Percentiles rank a stretch among this genome's conserved stretches.
Conservation (phyloP, 2,113 vertebrate genomes). For the Tamias sibiricus region DNA sequence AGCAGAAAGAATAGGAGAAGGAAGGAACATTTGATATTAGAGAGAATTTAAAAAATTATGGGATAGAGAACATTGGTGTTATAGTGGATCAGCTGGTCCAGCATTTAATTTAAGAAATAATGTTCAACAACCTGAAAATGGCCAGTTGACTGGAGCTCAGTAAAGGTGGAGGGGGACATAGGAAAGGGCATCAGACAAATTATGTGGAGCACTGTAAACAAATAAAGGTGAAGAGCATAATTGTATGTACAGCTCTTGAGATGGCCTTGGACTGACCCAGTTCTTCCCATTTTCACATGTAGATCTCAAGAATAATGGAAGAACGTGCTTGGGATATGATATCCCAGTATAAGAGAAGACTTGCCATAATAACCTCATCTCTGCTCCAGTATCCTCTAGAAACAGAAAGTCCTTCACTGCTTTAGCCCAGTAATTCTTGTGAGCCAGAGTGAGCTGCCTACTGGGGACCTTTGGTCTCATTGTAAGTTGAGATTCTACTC, state of each 20-base stretch:
- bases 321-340: neutral
- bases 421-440: neutral
- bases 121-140: neutral
- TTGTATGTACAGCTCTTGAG: neutral
- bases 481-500: neutral
- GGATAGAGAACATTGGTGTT: neutral
- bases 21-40: neutral
- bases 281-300: neutral
- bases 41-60: neutral
- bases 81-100: neutral
- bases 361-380: neutral
- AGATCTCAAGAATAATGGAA: neutral
- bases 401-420: neutral
- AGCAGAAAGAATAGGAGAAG: neutral
- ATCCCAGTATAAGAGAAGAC: neutral
- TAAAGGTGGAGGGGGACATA: neutral
- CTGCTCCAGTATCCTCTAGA: neutral
- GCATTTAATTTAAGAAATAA: neutral
- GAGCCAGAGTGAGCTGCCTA: neutral
- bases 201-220: neutral
- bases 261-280: neutral
- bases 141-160: neutral
- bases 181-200: neutral
- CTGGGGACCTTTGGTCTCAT: rapidly evolving
- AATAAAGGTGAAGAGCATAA: neutral